Base-by-base conservation (phyloP, 2,888 invertebrate genomes). In the Sphaerophoria rueppellii region DNA sequence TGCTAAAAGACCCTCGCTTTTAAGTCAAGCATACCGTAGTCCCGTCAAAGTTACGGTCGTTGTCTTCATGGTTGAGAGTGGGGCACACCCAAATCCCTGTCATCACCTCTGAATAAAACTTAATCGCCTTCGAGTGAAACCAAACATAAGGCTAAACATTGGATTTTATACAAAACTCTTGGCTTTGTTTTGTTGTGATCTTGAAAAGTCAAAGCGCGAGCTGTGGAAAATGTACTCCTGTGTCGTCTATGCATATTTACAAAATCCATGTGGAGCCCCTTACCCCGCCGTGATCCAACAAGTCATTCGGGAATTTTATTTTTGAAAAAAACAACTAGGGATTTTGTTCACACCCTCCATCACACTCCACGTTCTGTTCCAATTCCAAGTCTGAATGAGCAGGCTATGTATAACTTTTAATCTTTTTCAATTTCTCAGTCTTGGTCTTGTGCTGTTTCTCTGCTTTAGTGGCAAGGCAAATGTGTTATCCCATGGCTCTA, bases 361-460 rank as follows among this genome's bases (percentile, higher is more conserved):
- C 1, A 24, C 24, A 24, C 24, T 40, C 35, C 60, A 37, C 80
- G 50, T 70, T n/a, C 34, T 67, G 16, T 58, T 65, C 32, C 32
- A 43, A 14, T 65, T 16, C 52, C 63, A 40, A 54, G 48, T 61
- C 71, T 40, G 43, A 43, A 12, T 9, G 43, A 58, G 16, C 4
- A 24, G 58, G 58, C 37, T 40, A 6, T 24, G 60, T 69, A 76
- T 72, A 80, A 83, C 80, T 79, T 79, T 67, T 71, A 83, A 83
- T 83, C 79, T 74, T 79, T 72, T 80, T 83, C 80, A 83, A 83
- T 83, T 75, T 24, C 72, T 67, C 75, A 55, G 67, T 77, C 74
- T 75, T 70, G 72, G 65, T 69, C 69, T 48, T 67, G 14, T 63
- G 60, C 43, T 24, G 24, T 24, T 24, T 24, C 24, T 24, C 24